Evolutionary conservation across 2,888 invertebrate species (phyloP).

Genomic region (Dicranocentrus wangi): DNA sequence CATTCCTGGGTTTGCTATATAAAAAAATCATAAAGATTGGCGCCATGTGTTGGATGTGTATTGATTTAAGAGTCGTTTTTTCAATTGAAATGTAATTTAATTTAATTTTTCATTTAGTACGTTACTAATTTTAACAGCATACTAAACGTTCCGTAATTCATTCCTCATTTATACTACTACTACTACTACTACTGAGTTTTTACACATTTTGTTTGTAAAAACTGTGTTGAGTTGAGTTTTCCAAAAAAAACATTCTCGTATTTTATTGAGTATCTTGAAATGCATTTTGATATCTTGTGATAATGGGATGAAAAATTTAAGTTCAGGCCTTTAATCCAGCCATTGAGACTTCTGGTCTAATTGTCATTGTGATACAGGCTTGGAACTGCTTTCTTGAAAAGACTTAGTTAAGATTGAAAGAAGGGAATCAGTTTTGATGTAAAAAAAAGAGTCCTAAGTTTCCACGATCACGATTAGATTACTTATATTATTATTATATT

Average conservation of each 20-base stretch:
- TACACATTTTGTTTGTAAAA: background rate
- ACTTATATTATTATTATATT: too few species aligned
- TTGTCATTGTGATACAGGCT: conserved; percentile 50
- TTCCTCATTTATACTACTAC: background rate
- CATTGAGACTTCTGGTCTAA: conserved; percentile 49
- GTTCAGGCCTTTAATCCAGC: conserved; percentile 49
- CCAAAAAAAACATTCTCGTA: background rate
- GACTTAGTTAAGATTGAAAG: conserved; percentile 28
- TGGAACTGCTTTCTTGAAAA: conserved; percentile 29
- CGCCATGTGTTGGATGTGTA: conserved; percentile 7
- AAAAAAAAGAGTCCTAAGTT: too few species aligned
- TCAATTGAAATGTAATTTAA: background rate
- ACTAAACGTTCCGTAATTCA: conserved; percentile 13
- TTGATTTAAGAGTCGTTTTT: background rate
- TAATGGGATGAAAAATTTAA: conserved; percentile 33
- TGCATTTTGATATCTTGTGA: conserved; percentile 47
- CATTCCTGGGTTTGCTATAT: background rate
- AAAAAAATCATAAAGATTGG: background rate
- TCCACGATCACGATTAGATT: too few species aligned
- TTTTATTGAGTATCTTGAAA: conserved; percentile 10
- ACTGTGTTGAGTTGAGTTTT: background rate
- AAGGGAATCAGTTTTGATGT: conserved; percentile 15
- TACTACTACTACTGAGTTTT: background rate
- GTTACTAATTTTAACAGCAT: background rate
- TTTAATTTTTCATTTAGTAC: conserved; percentile 7